phyloP scores from a whole-genome alignment of 2,888 invertebrate species.

The Conops quadrifasciatus region DNA sequence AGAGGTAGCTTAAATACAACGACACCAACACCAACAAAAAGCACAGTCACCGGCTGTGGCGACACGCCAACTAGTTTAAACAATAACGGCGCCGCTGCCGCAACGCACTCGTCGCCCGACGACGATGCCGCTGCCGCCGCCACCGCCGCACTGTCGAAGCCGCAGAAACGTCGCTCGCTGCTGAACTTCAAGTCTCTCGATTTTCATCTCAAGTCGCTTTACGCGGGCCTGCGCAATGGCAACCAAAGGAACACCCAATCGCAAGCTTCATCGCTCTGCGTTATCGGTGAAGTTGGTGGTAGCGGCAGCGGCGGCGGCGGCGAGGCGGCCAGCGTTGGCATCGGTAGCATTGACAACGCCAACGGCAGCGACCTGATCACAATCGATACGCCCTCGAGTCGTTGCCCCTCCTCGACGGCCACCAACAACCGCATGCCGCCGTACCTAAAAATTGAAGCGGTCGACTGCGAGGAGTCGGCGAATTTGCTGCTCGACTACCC shows the following conservation, averaged over 20 bases:
- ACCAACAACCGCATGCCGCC: slow-evolving; percentile 53
- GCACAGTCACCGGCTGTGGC: slow-evolving; percentile 11
- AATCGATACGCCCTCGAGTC: slow-evolving; percentile 31
- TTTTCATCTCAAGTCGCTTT: slow-evolving; percentile 63
- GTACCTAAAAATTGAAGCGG: slow-evolving; percentile 60
- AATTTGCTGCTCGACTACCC: slow-evolving; percentile 59
- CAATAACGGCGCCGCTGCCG: slow-evolving; percentile 39
- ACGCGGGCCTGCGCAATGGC: slow-evolving; percentile 58
- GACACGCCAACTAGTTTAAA: slow-evolving; percentile 12
- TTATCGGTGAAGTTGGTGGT: slow-evolving; percentile 30
- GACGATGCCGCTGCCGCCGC: too few species aligned
- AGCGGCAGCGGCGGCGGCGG: slow-evolving; percentile 27
- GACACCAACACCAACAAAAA: slow-evolving; percentile 35
- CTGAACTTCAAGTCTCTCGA: slow-evolving; percentile 64
- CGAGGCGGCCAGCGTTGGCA: slow-evolving; percentile 1
- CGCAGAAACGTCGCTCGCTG: slow-evolving; percentile 52
- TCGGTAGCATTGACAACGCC: slow-evolving; percentile 35
- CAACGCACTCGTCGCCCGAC: slow-evolving; percentile 29
- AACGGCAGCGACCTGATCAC: slow-evolving; percentile 39
- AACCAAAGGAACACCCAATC: slow-evolving; percentile 45
- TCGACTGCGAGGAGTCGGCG: slow-evolving; percentile 57
- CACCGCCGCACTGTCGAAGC: slow-evolving; percentile 39
- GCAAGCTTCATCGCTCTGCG: slow-evolving; percentile 45
- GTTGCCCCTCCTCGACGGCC: slow-evolving; percentile 16
- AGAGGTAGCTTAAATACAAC: slow-evolving; percentile 36